These are phyloP conservation scores for Platichthys stellatus DNA, from an alignment of 2,113 vertebrate species.

Conservation along the genomic window DNA sequence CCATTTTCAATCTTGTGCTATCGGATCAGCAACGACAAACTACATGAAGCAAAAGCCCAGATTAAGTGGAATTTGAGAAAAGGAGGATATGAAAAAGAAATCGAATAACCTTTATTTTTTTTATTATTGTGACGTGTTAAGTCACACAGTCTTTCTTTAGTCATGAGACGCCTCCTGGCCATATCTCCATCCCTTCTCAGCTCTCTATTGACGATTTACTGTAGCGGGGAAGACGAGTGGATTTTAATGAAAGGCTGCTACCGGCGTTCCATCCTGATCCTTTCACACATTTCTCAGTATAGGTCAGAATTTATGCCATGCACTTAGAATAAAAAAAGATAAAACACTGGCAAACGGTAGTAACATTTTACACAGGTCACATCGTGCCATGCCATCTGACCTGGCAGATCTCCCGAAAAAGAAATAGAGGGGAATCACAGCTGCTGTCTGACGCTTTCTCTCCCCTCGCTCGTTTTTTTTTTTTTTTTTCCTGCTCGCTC, in stretches of 20 bases:
- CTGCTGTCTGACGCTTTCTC: constrained; percentile 45
- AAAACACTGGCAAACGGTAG: constrained; percentile 42
- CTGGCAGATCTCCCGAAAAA: constrained; percentile 55
- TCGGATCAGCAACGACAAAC: background rate
- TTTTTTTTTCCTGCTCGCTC: constrained; percentile 4
- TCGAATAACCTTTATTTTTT: background rate
- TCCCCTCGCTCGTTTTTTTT: background rate
- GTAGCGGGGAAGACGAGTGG: background rate
- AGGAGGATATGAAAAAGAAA: background rate
- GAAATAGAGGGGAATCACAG: constrained; percentile 59
- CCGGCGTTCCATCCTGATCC: constrained; percentile 6
- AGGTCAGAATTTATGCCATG: constrained; percentile 33
- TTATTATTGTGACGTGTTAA: no score
- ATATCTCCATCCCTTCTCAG: background rate
- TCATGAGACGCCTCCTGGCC: background rate
- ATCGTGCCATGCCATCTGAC: constrained; percentile 47
- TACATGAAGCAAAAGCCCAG: background rate
- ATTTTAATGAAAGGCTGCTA: constrained; percentile 28
- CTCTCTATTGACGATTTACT: constrained; percentile 8
- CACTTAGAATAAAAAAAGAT: constrained; percentile 38
- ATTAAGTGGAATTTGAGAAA: background rate
- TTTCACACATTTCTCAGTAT: constrained; percentile 10
- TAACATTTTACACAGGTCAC: constrained; percentile 55
- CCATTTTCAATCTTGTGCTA: background rate
- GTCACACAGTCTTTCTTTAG: background rate